These are phyloP conservation scores for Pelusios castaneus DNA, from an alignment of 2,113 vertebrate genomes.

Conservation along the genomic window DNA sequence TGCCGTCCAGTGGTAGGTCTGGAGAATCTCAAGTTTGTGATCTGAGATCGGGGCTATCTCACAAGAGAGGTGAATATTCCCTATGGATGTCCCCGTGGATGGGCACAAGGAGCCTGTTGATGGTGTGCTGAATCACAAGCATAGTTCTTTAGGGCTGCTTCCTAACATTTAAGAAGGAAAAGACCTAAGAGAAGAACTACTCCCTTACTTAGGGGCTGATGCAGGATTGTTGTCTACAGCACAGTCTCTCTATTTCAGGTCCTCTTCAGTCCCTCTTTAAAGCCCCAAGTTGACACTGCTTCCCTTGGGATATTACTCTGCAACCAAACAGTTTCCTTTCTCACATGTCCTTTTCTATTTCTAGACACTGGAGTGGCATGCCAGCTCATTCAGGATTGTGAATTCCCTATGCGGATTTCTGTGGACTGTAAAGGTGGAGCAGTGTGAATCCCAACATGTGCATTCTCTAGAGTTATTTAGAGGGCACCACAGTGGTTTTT, in stretches of 20 bases:
- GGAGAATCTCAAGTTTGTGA: background rate
- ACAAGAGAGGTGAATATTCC: rapidly evolving
- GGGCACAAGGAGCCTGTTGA: background rate
- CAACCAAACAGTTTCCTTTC: background rate
- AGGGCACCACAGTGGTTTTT: background rate
- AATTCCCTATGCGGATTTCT: background rate
- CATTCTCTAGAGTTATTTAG: background rate
- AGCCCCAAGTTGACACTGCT: background rate
- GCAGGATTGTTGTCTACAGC: background rate
- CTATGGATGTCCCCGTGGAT: rapidly evolving
- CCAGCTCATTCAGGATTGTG: background rate
- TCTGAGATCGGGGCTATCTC: too few relatives aligned
- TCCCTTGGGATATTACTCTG: background rate
- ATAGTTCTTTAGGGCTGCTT: background rate
- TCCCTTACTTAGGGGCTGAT: background rate
- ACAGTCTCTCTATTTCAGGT: background rate
- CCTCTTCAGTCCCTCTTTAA: background rate
- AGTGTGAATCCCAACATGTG: background rate
- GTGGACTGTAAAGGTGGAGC: background rate
- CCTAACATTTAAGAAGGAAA: background rate
- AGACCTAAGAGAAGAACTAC: background rate
- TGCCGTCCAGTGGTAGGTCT: constrained; percentile 33
- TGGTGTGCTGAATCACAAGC: background rate
- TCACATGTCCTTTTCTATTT: background rate
- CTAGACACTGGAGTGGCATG: background rate